These are phyloP conservation scores for Rhynchophorus ferrugineus DNA, from an alignment of 1,140 invertebrate genomes.

Conservation along the genomic window DNA sequence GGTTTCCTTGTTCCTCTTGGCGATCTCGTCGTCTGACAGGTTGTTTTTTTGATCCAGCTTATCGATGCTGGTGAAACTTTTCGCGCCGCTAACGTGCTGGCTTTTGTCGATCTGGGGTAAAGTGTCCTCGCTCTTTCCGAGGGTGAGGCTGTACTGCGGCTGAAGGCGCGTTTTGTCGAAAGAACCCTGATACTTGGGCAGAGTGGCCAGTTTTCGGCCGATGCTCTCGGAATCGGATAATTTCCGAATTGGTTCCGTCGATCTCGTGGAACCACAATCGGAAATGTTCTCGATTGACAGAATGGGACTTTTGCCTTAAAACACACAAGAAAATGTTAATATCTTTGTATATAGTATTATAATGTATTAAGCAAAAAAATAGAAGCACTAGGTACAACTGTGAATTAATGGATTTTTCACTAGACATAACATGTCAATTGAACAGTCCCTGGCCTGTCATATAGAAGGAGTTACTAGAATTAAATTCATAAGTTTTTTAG, in stretches of 20 bases:
- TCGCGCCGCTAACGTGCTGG: constrained; percentile 16
- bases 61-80: constrained; percentile 26
- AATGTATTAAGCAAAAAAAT: too few relatives aligned
- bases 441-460: too few relatives aligned
- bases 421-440: too few relatives aligned
- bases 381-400: too few relatives aligned
- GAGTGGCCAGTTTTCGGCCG: constrained; percentile 42
- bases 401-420: too few relatives aligned
- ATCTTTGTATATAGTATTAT: not conserved
- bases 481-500: too few relatives aligned
- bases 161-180: constrained; percentile 34
- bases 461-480: too few relatives aligned
- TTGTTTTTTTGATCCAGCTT: constrained; percentile 29
- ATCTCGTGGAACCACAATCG: constrained; percentile 32
- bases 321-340: not conserved
- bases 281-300: constrained; percentile 42
- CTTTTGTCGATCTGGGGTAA: constrained; percentile 26
- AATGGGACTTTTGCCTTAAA: constrained; percentile 35
- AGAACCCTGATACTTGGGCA: constrained; percentile 41
- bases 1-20: constrained; percentile 33
- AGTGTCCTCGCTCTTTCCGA: constrained; percentile 38
- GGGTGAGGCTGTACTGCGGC: constrained; percentile 35
- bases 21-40: constrained; percentile 37
- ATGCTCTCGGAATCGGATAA: constrained; percentile 40
- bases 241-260: constrained; percentile 33